Evolutionary conservation across 1,140 invertebrate genomes (phyloP).

Genomic region (Holcopasites calliopsidis): DNA sequence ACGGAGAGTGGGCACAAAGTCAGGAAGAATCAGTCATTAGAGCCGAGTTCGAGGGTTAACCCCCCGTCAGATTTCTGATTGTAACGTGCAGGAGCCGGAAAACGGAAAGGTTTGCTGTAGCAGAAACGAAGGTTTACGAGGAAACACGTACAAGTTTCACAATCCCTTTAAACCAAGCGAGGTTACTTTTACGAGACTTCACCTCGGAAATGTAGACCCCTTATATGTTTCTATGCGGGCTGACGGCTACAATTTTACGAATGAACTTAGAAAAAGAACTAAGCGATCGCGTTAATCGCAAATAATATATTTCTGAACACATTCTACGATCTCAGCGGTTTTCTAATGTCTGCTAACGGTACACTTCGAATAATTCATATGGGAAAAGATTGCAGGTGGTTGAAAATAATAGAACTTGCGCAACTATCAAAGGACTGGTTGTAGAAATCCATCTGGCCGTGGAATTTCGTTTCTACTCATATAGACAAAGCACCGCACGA

Average conservation of each 20-base stretch:
- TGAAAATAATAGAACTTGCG: too few species aligned
- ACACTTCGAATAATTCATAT: too few species aligned
- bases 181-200: slow-evolving; percentile 19
- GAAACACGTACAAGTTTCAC: slow-evolving; percentile 16
- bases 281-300: background rate
- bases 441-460: background rate
- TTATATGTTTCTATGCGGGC: background rate
- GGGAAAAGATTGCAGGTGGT: too few species aligned
- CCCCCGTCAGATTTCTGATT: background rate
- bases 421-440: too few species aligned
- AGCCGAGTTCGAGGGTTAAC: background rate
- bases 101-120: background rate
- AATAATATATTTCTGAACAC: background rate
- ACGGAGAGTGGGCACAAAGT: background rate
- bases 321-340: too few species aligned
- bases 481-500: background rate
- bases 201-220: background rate
- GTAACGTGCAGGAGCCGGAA: background rate
- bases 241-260: background rate
- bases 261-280: background rate
- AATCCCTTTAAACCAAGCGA: background rate
- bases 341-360: too few species aligned
- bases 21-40: slow-evolving; percentile 5
- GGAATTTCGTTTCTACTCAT: background rate
- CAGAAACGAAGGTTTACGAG: slow-evolving; percentile 1